A percentile compares a stretch with the other conserved stretches of the same genome.
Evolutionary conservation across 2,113 vertebrate species (phyloP).

Genomic region (Hymenochirus boettgeri): DNA sequence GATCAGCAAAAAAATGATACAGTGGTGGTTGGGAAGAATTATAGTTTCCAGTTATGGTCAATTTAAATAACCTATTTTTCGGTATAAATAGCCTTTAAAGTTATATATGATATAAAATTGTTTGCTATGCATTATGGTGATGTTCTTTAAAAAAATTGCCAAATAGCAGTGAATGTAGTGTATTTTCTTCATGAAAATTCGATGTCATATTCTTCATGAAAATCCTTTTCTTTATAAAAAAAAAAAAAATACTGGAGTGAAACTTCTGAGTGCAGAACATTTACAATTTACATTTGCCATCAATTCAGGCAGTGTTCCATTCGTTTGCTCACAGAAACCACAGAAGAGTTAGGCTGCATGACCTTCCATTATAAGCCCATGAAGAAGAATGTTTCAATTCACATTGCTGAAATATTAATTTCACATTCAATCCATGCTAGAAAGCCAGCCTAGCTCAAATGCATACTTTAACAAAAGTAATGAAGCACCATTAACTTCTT

Average conservation of each 20-base stretch:
- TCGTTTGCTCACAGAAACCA: slow-evolving; percentile 19
- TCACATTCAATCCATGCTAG: slow-evolving; percentile 19
- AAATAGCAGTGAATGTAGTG: too few relatives aligned
- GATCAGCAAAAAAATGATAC: too few relatives aligned
- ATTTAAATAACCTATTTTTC: too few relatives aligned
- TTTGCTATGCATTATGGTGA: too few relatives aligned
- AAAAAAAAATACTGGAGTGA: slow-evolving; percentile 35
- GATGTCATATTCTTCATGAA: slow-evolving; percentile 10
- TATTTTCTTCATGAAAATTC: too few relatives aligned
- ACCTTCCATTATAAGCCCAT: slow-evolving; percentile 28
- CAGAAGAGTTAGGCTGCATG: slow-evolving; percentile 34
- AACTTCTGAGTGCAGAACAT: slow-evolving; percentile 34
- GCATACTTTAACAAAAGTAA: slow-evolving; percentile 39
- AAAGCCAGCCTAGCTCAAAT: slow-evolving; percentile 27
- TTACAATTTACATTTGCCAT: slow-evolving; percentile 26
- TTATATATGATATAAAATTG: too few relatives aligned
- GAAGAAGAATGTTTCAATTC: slow-evolving; percentile 24
- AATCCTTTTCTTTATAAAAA: slow-evolving; percentile 28
- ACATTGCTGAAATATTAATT: slow-evolving; percentile 33
- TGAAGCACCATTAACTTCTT: slow-evolving; percentile 26
- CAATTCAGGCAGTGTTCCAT: slow-evolving; percentile 35
- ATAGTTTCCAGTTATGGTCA: too few relatives aligned
- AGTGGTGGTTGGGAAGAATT: too few relatives aligned
- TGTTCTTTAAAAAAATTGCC: too few relatives aligned
- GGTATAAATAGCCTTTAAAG: too few relatives aligned